phyloP scores from a whole-genome alignment of 2,888 invertebrate genomes.

The Drosophila tanythrix region DNA sequence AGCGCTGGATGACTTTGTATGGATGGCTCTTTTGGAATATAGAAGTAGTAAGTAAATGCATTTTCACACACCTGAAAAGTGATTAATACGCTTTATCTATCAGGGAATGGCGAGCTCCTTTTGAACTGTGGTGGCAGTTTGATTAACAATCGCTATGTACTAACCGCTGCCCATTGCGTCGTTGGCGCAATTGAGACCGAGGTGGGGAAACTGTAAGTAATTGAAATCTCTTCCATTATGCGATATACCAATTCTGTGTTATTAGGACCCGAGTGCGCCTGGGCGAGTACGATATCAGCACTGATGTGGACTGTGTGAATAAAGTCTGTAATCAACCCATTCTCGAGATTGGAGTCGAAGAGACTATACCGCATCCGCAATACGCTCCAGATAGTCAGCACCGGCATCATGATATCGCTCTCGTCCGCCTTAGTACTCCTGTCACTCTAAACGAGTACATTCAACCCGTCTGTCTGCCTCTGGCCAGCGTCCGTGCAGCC shows the following conservation, averaged over 20 bases:
- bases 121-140: conserved; percentile 90
- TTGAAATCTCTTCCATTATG: neutral
- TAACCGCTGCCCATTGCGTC: conserved; percentile 89
- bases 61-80: neutral
- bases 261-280: conserved; percentile 72
- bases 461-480: conserved; percentile 88
- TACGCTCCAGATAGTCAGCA: conserved; percentile 86
- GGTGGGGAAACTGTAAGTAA: conserved; percentile 86
- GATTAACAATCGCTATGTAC: conserved; percentile 87
- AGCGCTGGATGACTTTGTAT: conserved; percentile 88
- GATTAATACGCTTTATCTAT: neutral
- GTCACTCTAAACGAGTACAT: conserved; percentile 87
- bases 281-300: conserved; percentile 83
- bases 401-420: conserved; percentile 90
- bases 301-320: conserved; percentile 84
- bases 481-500: conserved; percentile 73
- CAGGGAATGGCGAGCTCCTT: conserved; percentile 64
- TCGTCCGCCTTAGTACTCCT: conserved; percentile 87
- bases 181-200: conserved; percentile 85
- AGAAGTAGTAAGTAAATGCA: conserved; percentile 86
- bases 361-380: conserved; percentile 88
- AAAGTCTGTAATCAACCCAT: conserved; percentile 87
- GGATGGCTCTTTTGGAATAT: conserved; percentile 90
- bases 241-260: neutral
- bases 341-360: conserved; percentile 87